Base-by-base conservation (phyloP, 2,797 vertebrate species). In the Hypotaenidia okinawae region DNA sequence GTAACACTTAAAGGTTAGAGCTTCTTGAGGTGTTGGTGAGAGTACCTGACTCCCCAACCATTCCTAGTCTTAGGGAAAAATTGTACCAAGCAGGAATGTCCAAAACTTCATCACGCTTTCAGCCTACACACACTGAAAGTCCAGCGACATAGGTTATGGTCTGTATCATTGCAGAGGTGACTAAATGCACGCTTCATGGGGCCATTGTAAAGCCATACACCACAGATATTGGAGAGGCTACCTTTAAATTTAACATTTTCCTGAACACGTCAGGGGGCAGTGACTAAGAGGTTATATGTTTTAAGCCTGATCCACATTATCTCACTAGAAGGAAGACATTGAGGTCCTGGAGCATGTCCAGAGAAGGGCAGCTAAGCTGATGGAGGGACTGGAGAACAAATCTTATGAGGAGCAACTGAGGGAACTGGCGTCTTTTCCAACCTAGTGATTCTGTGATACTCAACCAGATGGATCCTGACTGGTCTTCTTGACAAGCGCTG, bases 1-100 rank as follows among this genome's bases (percentile, higher is more conserved):
- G n/a, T 27, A 27, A 13, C 3, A 8, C 11, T 68, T 45, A 21
- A 88, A 51, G 32, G 4, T n/a, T 78, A 15, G 12, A 68, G 24
- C 17, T 89, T 75, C n/a, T 61, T 80, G 32, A 74, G 64, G 7
- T 14, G 8, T 32, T 0, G 0, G 7, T 59, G 30, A 37, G 33
- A 86, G 22, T 17, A 37, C 27, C 27, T 68, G 49, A 11, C 8
- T 90, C 18, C 10, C 25, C 17, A 70, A 2, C 16, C 1, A 0
- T 39, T 57, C 49, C 39, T 91, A 13, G 5, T 55, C 15, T 47
- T 47, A 25, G 10, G 16, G 43, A 32, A 85, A 63, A 90, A 8
- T 0, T 16, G 8, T n/a, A 30, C 14, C 15, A 54, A 35, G 32
- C 5, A 25, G 19, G n/a, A 70, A 70, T 24, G 11, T 39, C 35